Evolutionary conservation across 2,797 vertebrate genomes (phyloP).

Genomic region (Neomorphus geoffroyi): DNA sequence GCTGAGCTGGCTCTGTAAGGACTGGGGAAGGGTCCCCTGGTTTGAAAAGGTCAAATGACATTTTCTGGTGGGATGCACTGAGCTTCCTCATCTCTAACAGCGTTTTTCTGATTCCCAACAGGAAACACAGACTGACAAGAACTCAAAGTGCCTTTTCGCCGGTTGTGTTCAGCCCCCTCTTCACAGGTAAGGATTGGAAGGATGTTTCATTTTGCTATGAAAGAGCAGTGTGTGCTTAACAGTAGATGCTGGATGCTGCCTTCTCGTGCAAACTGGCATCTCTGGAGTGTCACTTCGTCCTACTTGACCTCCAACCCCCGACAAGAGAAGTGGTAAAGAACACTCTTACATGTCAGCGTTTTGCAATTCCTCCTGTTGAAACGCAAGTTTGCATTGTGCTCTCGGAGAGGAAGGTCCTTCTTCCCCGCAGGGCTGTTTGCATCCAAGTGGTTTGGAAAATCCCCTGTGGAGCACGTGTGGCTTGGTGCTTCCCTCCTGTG

Average conservation of each 20-base stretch:
- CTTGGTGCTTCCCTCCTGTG: not conserved
- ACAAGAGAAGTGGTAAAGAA: not conserved
- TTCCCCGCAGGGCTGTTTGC: not conserved
- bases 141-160: conserved; percentile 98
- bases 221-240: rapidly evolving
- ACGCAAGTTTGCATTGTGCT: not conserved
- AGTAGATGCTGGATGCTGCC: rapidly evolving
- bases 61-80: not conserved
- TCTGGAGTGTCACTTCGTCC: not conserved
- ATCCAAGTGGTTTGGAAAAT: not conserved
- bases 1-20: not conserved
- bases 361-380: not conserved
- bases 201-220: rapidly evolving
- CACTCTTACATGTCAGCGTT: not conserved
- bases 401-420: not conserved
- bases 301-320: not conserved
- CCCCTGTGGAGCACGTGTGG: not conserved
- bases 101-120: conserved; percentile 42
- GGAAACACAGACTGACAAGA: conserved; percentile 91
- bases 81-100: rapidly evolving
- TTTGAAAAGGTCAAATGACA: not conserved
- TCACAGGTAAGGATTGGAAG: conserved; percentile 86
- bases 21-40: not conserved
- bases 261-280: rapidly evolving
- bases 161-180: conserved; percentile 90